Base-by-base conservation (phyloP, 1,140 invertebrate species). In the Euwallacea similis region DNA sequence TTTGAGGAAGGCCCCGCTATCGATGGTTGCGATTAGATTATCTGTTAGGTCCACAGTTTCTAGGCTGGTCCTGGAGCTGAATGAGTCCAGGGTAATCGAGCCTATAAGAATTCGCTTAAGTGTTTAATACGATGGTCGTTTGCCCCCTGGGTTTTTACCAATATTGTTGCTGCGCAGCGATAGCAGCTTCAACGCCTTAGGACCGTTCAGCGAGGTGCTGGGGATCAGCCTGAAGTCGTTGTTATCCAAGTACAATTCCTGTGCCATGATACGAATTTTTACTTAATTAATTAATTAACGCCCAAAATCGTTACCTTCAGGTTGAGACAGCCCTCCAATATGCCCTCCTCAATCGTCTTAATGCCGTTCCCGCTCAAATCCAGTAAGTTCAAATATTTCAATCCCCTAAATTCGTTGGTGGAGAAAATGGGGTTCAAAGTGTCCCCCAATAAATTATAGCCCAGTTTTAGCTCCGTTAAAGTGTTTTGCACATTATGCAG, bases 401-500 rank as follows among this genome's bases (percentile, higher is more conserved):
- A 79, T n/a, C 89, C 88, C 69, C 92, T 91, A 66, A 95, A 89
- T 79, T 95, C 93, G 16, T 88, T 89, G 9, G 89, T 92, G 1
- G 92, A 92, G 79, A 96, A 96, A 70, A 96, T 93, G 0, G 94
- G 94, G 82, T 95, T 96, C 0, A 96, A 82, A 75, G 90, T 93
- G 77, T 96, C 93, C 0, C 94, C 94, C 3, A 97, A 83, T 15
- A 94, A 83, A 81, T 97, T 97, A 76, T 94, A 86, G 8, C 88
- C 86, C 13, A 96, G 81, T 41, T 87, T 85, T 46, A 97, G 78
- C 74, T 92, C 89, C 13, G 88, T 87, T 1, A 96, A 79, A 3
- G 89, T 87, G 33, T 82, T 83, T 54, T 86, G 83, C 2, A 94
- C 81, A 0, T 88, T 89, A 44, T 87, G 84, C 42, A 96, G 85